Evolutionary conservation across 1,140 invertebrate genomes (phyloP).

Genomic region (Heliconius nattereri): DNA sequence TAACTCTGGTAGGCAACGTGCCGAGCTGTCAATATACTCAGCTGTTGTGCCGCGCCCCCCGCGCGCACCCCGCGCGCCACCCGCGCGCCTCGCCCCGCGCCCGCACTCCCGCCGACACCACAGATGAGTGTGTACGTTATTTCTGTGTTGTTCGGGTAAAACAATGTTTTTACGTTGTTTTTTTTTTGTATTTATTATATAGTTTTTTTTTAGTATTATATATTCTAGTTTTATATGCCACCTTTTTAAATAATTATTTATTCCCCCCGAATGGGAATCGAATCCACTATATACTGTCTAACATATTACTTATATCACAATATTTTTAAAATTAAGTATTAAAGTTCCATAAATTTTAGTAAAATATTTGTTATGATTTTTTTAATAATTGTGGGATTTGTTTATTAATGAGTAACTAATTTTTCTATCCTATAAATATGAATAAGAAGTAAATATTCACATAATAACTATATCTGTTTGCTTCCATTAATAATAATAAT

Average conservation of each 20-base stretch:
- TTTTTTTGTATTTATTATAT: neutral
- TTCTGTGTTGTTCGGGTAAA: neutral
- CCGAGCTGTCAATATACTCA: constrained; percentile 81
- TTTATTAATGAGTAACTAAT: too few species aligned
- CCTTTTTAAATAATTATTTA: neutral
- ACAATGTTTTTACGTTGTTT: constrained; percentile 1
- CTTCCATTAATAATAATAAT: neutral
- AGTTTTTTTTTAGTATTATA: too few species aligned
- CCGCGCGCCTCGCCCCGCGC: constrained; percentile 47
- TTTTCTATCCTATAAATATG: too few species aligned
- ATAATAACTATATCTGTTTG: neutral
- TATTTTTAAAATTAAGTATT: too few species aligned
- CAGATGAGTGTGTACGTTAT: constrained; percentile 13
- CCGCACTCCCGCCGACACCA: constrained; percentile 47
- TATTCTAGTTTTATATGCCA: neutral
- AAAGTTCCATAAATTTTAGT: too few species aligned
- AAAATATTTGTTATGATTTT: too few species aligned
- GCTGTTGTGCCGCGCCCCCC: constrained; percentile 70
- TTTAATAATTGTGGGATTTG: too few species aligned
- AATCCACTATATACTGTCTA: too few species aligned
- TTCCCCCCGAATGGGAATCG: too few species aligned
- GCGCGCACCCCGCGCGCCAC: constrained; percentile 41
- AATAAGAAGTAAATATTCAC: too few species aligned
- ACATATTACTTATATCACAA: too few species aligned
- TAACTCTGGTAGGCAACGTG: constrained; percentile 73